Base-by-base conservation (phyloP, 2,888 invertebrate genomes). In the Zootermopsis nevadensis region DNA sequence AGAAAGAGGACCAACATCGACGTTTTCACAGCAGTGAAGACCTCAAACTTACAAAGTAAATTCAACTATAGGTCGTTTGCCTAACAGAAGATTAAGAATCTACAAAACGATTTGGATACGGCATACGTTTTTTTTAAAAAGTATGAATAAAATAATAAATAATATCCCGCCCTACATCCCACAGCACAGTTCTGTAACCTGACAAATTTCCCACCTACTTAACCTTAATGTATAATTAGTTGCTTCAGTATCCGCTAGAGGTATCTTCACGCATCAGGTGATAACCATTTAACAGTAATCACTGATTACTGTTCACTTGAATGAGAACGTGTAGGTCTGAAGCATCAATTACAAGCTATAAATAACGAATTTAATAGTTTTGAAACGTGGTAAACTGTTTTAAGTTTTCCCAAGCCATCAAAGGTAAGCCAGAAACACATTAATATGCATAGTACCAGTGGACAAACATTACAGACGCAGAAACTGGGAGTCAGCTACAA, bases 151-250 rank as follows among this genome's bases (percentile, higher is more conserved):
- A 10, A 30, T 69, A 31, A 31, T 69, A 33, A 30, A 69, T 69
- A 69, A 60, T n/a, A n/a, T 69, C 4, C 19, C 27, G 69, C 31
- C 69, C 19, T 12, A 69, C 7, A 1, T 69, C 69, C 31, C 2
- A 69, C 15, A 31, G 31, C 15, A 31, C 19, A 24, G 66, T 15
- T 15, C 22, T 7, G 6, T 15, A 31, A 4, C 33, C 19, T 69
- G 31, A 31, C 69, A 69, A 69, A 69, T 69, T 10, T 69, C 15
- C 69, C 33, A 31, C 33, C 69, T 69, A 69, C 69, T 24, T 67
- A 4, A 8, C 67, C 24, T 15, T 27, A 67, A 67, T 67, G 27
- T 67, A 67, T 27, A 67, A 67, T 67, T 67, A 67, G 12, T 7
- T 27, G 15, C 67, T 30, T 15, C 4, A 27, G 69, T 27, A 69